Percentiles rank a stretch among this genome's conserved stretches.
These are phyloP conservation scores for Graptemys geographica DNA, from an alignment of 2,797 vertebrate species.

Conservation along the genomic window DNA sequence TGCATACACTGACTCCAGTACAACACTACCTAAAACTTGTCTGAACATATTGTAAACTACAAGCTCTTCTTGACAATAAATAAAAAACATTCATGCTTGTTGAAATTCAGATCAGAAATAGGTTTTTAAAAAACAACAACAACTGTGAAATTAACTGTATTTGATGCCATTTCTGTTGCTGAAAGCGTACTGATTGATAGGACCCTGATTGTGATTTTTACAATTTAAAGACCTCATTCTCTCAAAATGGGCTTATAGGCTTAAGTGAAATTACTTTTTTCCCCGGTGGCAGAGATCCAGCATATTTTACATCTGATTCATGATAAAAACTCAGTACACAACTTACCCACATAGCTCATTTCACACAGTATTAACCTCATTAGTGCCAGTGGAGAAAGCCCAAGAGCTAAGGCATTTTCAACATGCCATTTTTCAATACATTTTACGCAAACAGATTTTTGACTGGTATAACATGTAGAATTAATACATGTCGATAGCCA, in stretches of 20 bases:
- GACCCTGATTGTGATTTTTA: constrained; percentile 62
- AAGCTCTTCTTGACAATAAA: not conserved
- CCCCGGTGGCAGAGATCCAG: constrained; percentile 56
- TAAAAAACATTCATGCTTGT: not conserved
- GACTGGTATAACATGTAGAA: constrained; percentile 19
- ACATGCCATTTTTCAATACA: constrained; percentile 26
- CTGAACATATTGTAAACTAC: not conserved
- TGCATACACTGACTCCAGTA: not conserved
- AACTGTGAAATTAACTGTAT: constrained; percentile 16
- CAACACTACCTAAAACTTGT: not conserved
- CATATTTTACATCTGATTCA: constrained; percentile 68
- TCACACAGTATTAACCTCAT: constrained; percentile 68
- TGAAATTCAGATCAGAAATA: constrained; percentile 32
- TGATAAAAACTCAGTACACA: constrained; percentile 55
- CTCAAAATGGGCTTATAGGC: constrained; percentile 48
- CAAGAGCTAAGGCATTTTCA: constrained; percentile 43
- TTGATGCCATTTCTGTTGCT: constrained; percentile 21
- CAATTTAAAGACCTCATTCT: constrained; percentile 61
- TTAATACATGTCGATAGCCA: not conserved
- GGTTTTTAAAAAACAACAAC: not conserved
- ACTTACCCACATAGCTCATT: constrained; percentile 57
- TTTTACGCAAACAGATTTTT: constrained; percentile 37
- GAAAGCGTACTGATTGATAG: constrained; percentile 60
- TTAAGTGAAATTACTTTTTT: constrained; percentile 64
- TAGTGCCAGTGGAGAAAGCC: constrained; percentile 49